Conservation (phyloP, 2,888 invertebrate species). For the Cerastoderma edule region DNA sequence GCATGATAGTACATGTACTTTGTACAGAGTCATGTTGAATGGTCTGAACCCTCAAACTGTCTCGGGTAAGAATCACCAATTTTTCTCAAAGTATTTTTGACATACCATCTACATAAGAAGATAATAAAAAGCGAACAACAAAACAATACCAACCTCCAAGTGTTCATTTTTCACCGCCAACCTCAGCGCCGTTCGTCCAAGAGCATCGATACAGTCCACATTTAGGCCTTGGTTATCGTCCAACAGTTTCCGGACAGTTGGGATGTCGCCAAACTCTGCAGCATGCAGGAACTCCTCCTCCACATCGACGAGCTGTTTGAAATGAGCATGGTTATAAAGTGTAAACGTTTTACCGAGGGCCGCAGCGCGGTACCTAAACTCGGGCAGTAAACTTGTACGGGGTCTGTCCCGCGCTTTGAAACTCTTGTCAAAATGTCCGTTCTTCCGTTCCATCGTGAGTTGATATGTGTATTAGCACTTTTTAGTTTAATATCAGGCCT, state of each 20-base stretch:
- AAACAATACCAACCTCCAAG: conserved; percentile 78
- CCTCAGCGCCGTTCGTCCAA: conserved; percentile 79
- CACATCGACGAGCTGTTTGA: conserved; percentile 69
- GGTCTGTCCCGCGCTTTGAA: background rate
- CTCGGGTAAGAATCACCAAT: too few species aligned
- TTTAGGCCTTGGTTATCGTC: conserved; percentile 74
- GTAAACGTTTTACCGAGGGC: conserved; percentile 17
- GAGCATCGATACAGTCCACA: conserved; percentile 79
- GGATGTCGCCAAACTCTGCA: conserved; percentile 81
- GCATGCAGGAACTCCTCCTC: conserved; percentile 82
- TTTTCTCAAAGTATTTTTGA: too few species aligned
- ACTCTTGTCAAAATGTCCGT: conserved; percentile 9
- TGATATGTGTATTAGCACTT: too few species aligned
- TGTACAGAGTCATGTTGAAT: too few species aligned
- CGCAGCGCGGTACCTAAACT: conserved; percentile 3
- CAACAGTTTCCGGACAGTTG: conserved; percentile 74
- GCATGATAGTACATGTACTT: too few species aligned
- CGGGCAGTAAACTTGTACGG: background rate
- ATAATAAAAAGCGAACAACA: background rate
- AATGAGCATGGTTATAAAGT: conserved; percentile 23
- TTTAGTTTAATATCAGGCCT: too few species aligned
- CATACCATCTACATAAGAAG: too few species aligned
- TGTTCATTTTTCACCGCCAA: conserved; percentile 83
- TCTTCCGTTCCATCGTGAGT: conserved; percentile 16
- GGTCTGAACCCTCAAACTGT: too few species aligned